phyloP scores from a whole-genome alignment of 1,140 invertebrate genomes.

The Elysia chlorotica region DNA sequence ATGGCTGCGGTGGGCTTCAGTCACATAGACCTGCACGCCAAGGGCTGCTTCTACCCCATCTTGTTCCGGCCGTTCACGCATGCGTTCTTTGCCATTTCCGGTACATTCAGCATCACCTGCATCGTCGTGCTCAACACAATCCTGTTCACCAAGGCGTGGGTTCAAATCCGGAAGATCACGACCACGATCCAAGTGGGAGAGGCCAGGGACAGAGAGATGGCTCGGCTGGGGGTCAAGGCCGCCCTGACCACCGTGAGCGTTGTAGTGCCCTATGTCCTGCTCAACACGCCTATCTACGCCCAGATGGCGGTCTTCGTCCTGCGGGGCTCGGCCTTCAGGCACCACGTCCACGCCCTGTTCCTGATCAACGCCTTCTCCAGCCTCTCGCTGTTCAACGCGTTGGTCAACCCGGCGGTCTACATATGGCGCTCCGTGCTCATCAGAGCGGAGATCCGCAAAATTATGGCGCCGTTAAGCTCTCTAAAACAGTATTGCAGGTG shows the following conservation, averaged over 20 bases:
- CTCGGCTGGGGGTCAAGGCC: background rate
- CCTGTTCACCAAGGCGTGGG: too few relatives aligned
- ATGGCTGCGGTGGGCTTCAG: too few relatives aligned
- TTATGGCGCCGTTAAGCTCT: background rate
- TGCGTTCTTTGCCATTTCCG: too few relatives aligned
- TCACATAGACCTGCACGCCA: too few relatives aligned
- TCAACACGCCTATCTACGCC: background rate
- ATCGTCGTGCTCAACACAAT: too few relatives aligned
- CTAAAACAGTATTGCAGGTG: too few relatives aligned
- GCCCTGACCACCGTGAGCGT: background rate
- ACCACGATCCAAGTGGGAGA: background rate
- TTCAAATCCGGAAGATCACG: background rate
- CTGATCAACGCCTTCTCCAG: background rate
- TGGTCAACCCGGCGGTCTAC: background rate
- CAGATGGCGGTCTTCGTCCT: background rate
- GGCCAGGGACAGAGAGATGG: background rate
- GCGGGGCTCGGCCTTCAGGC: background rate
- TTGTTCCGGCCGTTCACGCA: too few relatives aligned
- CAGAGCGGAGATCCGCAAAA: background rate
- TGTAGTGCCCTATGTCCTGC: background rate
- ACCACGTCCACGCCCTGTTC: background rate
- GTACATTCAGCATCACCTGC: too few relatives aligned
- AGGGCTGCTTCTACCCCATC: too few relatives aligned
- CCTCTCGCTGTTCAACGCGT: background rate
- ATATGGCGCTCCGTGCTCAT: background rate